Evolutionary conservation across 2,888 invertebrate species (phyloP), one percentile per base, ranked within the genome.

Genomic region (Drosophila kokeensis): DNA sequence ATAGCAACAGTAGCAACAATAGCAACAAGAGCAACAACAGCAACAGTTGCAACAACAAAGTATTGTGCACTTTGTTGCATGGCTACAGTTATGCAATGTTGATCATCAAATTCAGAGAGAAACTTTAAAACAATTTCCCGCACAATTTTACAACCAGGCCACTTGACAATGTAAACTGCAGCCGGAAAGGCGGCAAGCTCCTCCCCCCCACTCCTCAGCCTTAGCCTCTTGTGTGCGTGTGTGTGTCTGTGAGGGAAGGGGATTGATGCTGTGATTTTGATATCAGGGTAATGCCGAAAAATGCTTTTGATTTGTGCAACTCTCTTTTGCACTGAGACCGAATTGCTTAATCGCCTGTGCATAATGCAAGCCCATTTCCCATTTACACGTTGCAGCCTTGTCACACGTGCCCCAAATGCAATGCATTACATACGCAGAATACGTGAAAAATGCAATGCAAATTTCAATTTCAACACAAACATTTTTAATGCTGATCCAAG

Each of bases 331-430:
- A 38, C 36, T 29, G 42, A 61, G 53, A 60, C 67, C 62, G 76
- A 82, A 84, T 84, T 84, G 83, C 81, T 84, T 84, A 84, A 84
- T 84, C 82, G 83, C 62, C 81, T 79, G 84, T 81, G 73, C 75
- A 81, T 84, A 84, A 84, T 84, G 82, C 79, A 72, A 49, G 59
- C 58, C 66, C 70, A 48, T 34, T 53, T 10, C 27, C 11, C 8
- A 45, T 42, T 21, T 2, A 24, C 15, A 7, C 38, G 4, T 15
- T 13, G 21, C 29, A 13, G 11, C 30, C 24, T 45, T 63, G 48
- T 36, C 76, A 70, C 61, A 65, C 65, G 60, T 64, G 34, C 67
- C 29, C 27, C 79, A 79, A 76, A 78, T 74, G 78, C 82, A 79
- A 67, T 72, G 60, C 74, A 61, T 38, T 45, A 59, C 40, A 30